Evolutionary conservation across 1,140 invertebrate genomes (phyloP).

Genomic region (Calliopsis andreniformis): DNA sequence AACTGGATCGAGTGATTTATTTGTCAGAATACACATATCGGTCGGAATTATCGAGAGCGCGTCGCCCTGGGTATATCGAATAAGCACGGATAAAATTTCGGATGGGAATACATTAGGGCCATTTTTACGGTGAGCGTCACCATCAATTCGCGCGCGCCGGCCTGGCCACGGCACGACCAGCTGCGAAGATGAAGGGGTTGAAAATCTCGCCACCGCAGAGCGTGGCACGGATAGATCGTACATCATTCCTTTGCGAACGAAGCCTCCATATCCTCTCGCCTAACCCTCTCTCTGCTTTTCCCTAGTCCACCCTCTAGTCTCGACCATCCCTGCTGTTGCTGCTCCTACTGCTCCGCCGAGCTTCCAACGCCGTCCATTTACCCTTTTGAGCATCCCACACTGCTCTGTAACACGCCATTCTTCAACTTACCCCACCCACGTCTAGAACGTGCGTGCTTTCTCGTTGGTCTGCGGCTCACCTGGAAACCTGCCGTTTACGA

Average conservation of each 20-base stretch:
- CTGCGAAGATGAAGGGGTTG: constrained; percentile 66
- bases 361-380: constrained; percentile 59
- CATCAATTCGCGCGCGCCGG: constrained; percentile 66
- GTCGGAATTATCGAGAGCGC: not conserved
- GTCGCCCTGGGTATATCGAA: constrained; percentile 7
- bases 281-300: constrained; percentile 32
- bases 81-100: constrained; percentile 43
- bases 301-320: not conserved
- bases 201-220: constrained; percentile 68
- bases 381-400: constrained; percentile 56
- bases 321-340: constrained; percentile 2
- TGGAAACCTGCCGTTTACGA: constrained; percentile 61
- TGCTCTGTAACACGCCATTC: constrained; percentile 66
- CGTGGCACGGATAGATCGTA: constrained; percentile 73
- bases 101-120: constrained; percentile 60
- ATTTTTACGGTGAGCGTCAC: constrained; percentile 66
- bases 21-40: not conserved
- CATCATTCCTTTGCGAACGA: constrained; percentile 72
- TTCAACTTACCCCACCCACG: constrained; percentile 57
- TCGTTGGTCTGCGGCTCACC: constrained; percentile 41
- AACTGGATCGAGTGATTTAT: not conserved
- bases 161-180: constrained; percentile 54
- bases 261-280: constrained; percentile 64
- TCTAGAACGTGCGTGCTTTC: constrained; percentile 60
- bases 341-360: constrained; percentile 15